Evolutionary conservation across 2,113 vertebrate genomes (phyloP).

Genomic region (Rhipidura dahli): DNA sequence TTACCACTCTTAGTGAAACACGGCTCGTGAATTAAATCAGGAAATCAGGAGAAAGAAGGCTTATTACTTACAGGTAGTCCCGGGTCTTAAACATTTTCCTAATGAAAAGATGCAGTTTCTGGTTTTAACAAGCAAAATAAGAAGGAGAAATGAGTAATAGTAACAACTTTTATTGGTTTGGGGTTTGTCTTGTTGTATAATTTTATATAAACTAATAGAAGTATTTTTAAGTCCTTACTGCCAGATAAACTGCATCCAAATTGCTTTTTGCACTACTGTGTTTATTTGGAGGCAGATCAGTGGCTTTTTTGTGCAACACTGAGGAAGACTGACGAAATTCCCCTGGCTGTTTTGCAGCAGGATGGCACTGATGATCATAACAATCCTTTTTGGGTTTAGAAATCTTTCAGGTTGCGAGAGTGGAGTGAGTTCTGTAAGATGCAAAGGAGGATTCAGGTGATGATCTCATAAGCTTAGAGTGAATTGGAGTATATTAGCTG

Average conservation of each 20-base stretch:
- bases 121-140: neutral
- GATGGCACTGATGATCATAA: neutral
- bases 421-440: neutral
- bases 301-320: neutral
- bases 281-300: neutral
- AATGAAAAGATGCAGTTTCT: neutral
- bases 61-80: neutral
- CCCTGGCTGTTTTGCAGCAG: neutral
- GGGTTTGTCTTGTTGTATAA: neutral
- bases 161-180: neutral
- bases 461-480: neutral
- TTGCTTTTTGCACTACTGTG: neutral
- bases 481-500: neutral
- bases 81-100: neutral
- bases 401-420: neutral
- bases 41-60: neutral
- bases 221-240: neutral
- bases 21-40: conserved; percentile 3
- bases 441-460: neutral
- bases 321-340: neutral
- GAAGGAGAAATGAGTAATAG: neutral
- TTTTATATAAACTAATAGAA: neutral
- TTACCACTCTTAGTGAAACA: neutral
- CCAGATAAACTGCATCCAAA: neutral
- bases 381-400: neutral